Evolutionary conservation across 2,888 invertebrate species (phyloP).

Genomic region (Coelopa pilipes): DNA sequence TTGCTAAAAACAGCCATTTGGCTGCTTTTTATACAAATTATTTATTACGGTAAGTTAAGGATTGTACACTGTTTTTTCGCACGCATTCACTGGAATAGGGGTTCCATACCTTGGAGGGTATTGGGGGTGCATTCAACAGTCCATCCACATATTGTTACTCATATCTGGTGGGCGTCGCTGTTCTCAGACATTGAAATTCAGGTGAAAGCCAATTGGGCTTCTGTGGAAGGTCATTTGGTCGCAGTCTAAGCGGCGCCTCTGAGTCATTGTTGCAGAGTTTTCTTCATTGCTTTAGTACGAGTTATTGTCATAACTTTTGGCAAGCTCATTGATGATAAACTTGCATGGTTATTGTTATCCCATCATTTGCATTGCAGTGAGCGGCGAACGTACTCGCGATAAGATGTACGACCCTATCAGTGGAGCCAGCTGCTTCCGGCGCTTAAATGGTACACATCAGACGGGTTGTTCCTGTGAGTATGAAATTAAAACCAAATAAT

Average conservation of each 20-base stretch:
- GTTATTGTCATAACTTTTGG: not conserved
- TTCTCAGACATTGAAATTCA: not conserved
- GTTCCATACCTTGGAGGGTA: no score
- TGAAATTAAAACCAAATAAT: not conserved
- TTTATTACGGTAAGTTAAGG: constrained; percentile 43
- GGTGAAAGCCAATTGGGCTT: no score
- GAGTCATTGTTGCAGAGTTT: not conserved
- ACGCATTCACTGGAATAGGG: no score
- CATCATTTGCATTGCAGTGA: constrained; percentile 43
- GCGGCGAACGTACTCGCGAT: constrained; percentile 72
- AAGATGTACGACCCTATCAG: constrained; percentile 82
- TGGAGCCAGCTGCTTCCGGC: constrained; percentile 85
- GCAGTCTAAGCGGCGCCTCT: not conserved
- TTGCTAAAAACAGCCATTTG: constrained; percentile 46
- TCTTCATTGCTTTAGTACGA: not conserved
- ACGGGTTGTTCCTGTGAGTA: constrained; percentile 92
- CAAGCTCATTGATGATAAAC: not conserved
- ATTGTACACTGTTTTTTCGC: no score
- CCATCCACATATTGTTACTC: no score
- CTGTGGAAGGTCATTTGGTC: not conserved
- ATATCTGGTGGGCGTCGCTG: no score
- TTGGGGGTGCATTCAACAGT: not conserved
- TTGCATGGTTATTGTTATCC: not conserved
- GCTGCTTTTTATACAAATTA: constrained; percentile 47
- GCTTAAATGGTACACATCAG: constrained; percentile 94